A percentile compares a stretch with the other conserved stretches of the same genome.
Evolutionary conservation across 1,140 invertebrate species (phyloP).

Genomic region (Magallana angulata): DNA sequence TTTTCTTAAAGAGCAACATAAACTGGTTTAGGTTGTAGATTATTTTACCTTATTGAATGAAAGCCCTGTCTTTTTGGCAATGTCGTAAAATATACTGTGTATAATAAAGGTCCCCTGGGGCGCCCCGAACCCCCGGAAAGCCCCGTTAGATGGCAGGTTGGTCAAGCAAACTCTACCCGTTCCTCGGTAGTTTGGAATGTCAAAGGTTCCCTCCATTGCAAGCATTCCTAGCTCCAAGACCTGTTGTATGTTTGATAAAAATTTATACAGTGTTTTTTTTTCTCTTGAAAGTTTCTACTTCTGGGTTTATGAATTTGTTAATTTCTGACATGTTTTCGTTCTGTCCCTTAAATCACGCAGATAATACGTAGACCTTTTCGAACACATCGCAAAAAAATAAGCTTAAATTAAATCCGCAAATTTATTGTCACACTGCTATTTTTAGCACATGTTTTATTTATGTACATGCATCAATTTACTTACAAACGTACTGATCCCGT

Average conservation of each 20-base stretch:
- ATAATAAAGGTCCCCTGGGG: slow-evolving; percentile 73
- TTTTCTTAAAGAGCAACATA: no score
- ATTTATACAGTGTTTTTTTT: no score
- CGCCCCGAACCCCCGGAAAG: slow-evolving; percentile 77
- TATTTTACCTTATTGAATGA: slow-evolving; percentile 55
- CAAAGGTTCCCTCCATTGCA: not conserved
- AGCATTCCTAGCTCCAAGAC: not conserved
- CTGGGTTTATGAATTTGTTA: no score
- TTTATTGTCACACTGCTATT: no score
- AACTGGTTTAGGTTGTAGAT: no score
- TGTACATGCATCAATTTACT: not conserved
- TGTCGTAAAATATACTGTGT: slow-evolving; percentile 71
- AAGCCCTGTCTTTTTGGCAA: slow-evolving; percentile 65
- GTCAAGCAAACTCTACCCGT: slow-evolving; percentile 74
- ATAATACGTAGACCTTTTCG: no score
- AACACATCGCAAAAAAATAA: no score
- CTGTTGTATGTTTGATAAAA: not conserved
- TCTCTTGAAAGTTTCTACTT: no score
- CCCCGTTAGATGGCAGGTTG: slow-evolving; percentile 78
- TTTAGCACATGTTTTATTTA: no score
- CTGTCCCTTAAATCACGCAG: no score
- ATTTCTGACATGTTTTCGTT: no score
- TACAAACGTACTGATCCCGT: slow-evolving; percentile 5
- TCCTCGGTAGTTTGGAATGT: slow-evolving; percentile 35
- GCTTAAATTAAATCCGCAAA: no score